Base-by-base conservation (phyloP, 2,888 invertebrate genomes). In the Phyllotreta striolata region DNA sequence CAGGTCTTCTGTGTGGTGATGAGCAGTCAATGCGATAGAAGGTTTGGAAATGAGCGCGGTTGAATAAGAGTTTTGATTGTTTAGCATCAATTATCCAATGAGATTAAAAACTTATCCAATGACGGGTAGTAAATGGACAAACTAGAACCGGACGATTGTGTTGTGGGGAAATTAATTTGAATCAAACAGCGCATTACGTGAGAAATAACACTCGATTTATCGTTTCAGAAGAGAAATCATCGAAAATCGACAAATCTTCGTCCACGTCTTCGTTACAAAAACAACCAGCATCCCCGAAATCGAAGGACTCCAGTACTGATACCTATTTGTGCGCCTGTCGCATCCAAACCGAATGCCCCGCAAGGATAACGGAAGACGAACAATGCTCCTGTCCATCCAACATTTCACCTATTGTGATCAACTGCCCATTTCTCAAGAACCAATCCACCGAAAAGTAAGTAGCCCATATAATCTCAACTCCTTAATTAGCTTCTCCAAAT, bases 241-340 rank as follows among this genome's bases (percentile, higher is more conserved):
- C 38, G 3, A 52, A 52, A 38, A 10, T n/a, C 5, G 34, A 52
- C 10, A 52, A 52, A 38, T 38, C 38, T 38, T 52, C 38, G 4
- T 52, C 52, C 1, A 52, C 52, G 5, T 4, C 38, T 10, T 52
- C 51, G 4, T 13, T 52, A 38, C 39, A 38, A 38, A 52, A 52
- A 52, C 39, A 37, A 8, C 1, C 37, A 2, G 39, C 52, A 13
- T 52, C 52, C 1, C 39, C 52, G 38, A 49, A 49, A 37, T 49
- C 49, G n/a, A 49, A 49, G 37, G 49, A 49, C n/a, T 49, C 49
- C 35, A 49, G 49, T 35, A 52, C 52, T 12, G 52, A 52, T 14
- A n/a, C 52, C 3, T 52, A 52, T 39, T n/a, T 13, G 8, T 52
- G 37, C 7, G 6, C 52, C 12, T 52, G 52, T 52, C 39, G 39